A percentile compares a stretch with the other conserved stretches of the same genome.
Conservation (phyloP, 2,888 invertebrate species). For the Torymus aiolomorphi region DNA sequence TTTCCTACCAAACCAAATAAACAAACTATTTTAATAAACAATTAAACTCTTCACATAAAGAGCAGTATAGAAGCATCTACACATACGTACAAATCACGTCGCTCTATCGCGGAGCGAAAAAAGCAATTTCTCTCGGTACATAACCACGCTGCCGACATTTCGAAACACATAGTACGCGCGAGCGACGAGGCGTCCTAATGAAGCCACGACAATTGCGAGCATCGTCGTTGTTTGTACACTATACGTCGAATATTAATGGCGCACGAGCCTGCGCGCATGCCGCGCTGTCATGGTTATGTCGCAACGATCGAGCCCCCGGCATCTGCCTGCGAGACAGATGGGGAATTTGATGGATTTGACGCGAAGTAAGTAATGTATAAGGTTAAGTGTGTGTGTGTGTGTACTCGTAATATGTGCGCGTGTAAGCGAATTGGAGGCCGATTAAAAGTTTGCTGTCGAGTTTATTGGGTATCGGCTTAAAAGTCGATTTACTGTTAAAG, state of each 20-base stretch:
- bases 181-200: constrained; percentile 17
- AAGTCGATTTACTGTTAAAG: no score
- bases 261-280: not conserved
- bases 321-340: constrained; percentile 48
- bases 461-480: not conserved
- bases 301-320: constrained; percentile 29
- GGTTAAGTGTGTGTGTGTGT: not conserved
- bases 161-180: no score
- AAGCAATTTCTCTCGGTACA: no score
- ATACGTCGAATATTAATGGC: constrained; percentile 40
- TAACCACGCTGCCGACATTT: no score
- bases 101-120: no score
- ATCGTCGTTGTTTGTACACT: constrained; percentile 3
- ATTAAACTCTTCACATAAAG: no score
- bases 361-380: not conserved
- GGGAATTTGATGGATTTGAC: constrained; percentile 35
- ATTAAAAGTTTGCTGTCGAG: constrained; percentile 27
- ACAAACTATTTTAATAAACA: no score
- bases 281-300: constrained; percentile 9
- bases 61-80: no score
- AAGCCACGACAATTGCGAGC: constrained; percentile 47
- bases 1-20: no score
- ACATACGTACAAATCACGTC: no score
- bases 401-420: no score
- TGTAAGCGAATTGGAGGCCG: constrained; percentile 29